Evolutionary conservation across 2,888 invertebrate genomes (phyloP).

Genomic region (Meloe dianella): DNA sequence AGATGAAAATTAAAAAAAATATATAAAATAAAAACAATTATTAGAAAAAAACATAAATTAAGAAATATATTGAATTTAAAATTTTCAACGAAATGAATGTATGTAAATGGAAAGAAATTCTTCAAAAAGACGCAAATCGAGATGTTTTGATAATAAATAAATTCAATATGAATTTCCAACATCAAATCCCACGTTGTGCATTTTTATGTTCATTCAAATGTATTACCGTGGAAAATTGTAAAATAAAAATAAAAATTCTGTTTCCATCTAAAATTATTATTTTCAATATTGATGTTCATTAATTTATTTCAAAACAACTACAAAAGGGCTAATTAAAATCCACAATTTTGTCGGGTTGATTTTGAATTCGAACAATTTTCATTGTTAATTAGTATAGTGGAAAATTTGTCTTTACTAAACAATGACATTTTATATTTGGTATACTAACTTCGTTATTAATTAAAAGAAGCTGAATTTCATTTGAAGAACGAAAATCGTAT

Average conservation of each 20-base stretch:
- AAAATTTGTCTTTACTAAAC: background rate
- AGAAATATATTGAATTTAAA: too few species aligned
- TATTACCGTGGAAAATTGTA: background rate
- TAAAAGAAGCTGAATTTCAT: background rate
- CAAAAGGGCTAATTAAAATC: background rate
- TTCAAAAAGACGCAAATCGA: background rate
- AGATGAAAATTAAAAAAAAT: background rate
- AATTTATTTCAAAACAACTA: background rate
- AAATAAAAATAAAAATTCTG: too few species aligned
- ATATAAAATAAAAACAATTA: background rate
- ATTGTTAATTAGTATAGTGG: background rate
- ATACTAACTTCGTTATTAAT: background rate
- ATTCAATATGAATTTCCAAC: background rate
- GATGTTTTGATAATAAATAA: background rate
- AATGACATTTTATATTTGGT: background rate
- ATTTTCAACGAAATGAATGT: too few species aligned
- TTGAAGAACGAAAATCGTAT: background rate
- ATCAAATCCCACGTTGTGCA: background rate
- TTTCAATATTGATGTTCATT: background rate
- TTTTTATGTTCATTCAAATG: background rate
- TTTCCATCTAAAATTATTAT: too few species aligned
- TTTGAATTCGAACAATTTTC: background rate
- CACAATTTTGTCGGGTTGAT: background rate
- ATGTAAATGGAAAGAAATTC: background rate
- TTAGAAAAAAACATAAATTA: background rate